Conservation (phyloP, 2,888 invertebrate genomes). For the Drosophila helvetica region DNA sequence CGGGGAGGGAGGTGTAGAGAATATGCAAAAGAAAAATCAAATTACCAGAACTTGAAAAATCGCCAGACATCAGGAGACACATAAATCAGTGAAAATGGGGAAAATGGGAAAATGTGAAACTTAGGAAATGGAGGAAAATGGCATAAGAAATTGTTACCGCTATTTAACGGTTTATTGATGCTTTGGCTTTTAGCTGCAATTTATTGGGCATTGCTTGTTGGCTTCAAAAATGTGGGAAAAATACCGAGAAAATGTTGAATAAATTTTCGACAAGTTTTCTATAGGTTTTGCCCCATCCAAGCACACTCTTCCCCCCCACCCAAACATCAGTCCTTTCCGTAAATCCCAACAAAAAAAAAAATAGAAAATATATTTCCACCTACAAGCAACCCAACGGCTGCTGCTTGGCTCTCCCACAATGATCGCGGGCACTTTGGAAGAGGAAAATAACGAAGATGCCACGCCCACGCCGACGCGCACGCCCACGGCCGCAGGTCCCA, state of each 20-base stretch:
- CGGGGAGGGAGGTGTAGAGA: neutral
- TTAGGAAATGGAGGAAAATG: neutral
- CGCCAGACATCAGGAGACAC: conserved; percentile 75
- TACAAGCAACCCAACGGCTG: neutral
- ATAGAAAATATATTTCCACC: neutral
- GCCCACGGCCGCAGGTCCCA: neutral
- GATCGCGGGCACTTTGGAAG: neutral
- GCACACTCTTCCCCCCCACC: conserved; percentile 3
- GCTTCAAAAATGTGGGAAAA: too few species aligned
- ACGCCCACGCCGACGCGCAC: too few species aligned
- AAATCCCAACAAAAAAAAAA: neutral
- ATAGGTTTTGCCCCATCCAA: neutral
- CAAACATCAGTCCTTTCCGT: neutral
- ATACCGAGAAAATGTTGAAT: too few species aligned
- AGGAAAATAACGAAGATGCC: neutral
- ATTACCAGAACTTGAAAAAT: conserved; percentile 73
- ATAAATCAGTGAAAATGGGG: conserved; percentile 61
- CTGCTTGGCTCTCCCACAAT: neutral
- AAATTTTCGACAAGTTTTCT: too few species aligned
- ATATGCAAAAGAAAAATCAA: conserved; percentile 63
- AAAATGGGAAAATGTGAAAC: conserved; percentile 47
- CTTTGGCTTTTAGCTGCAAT: conserved; percentile 69
- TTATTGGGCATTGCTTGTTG: conserved; percentile 53
- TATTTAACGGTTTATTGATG: conserved; percentile 80
- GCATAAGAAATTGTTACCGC: conserved; percentile 74